Percentiles rank a stretch among this genome's conserved stretches.
These are phyloP conservation scores for Peromyscus eremicus DNA, from an alignment of 2,797 vertebrate genomes.

Conservation along the genomic window DNA sequence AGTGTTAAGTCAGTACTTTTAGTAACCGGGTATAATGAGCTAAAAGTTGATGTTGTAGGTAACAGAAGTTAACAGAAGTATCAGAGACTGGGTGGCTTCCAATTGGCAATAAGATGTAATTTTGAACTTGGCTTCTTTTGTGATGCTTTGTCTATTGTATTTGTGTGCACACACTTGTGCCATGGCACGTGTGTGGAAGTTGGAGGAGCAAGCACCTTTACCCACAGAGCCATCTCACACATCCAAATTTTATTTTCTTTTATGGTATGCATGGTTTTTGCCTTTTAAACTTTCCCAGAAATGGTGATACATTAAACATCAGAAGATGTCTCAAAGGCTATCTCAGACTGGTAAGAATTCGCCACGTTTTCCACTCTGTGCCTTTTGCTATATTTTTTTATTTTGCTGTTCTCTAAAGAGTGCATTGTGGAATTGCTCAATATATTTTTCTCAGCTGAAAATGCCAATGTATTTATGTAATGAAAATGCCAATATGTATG, in stretches of 20 bases:
- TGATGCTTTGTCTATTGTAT: neutral
- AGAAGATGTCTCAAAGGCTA: neutral
- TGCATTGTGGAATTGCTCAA: conserved; percentile 44
- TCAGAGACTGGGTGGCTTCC: neutral
- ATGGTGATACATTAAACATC: neutral
- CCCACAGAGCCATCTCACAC: neutral
- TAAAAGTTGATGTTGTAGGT: neutral
- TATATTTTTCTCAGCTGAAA: conserved; percentile 68
- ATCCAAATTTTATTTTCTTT: neutral
- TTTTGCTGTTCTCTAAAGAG: conserved; percentile 59
- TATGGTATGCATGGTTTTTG: neutral
- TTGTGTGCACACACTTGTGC: neutral
- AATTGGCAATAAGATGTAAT: neutral
- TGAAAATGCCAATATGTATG: conserved; percentile 49
- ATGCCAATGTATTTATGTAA: conserved; percentile 67
- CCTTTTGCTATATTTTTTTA: conserved; percentile 65
- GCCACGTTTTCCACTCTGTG: conserved; percentile 7
- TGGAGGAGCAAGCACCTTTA: neutral
- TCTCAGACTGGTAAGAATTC: neutral
- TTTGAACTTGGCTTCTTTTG: neutral
- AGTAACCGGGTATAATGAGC: neutral
- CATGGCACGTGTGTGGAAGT: neutral
- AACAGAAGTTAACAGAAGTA: neutral
- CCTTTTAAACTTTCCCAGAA: conserved; percentile 4
- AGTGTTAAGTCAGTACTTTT: neutral